phyloP scores from a whole-genome alignment of 1,140 invertebrate species.

The Charaxes varanes region DNA sequence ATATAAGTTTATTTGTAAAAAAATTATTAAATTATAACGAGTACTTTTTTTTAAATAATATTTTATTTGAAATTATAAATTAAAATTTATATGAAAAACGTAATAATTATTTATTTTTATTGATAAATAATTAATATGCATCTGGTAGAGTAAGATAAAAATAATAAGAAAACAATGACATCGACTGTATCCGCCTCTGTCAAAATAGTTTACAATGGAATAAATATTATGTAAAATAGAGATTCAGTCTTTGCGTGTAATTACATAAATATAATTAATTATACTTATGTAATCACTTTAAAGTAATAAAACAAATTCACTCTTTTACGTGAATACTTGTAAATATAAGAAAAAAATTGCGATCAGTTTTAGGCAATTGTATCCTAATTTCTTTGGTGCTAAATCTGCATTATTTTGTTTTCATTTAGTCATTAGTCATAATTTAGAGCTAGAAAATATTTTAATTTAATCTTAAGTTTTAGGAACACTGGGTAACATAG shows the following conservation, averaged over 20 bases:
- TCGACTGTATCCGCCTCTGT: constrained; percentile 26
- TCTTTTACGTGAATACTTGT: constrained; percentile 13
- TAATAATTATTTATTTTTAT: too few species aligned
- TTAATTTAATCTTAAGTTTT: constrained; percentile 25
- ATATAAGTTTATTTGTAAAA: too few species aligned
- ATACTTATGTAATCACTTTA: too few species aligned
- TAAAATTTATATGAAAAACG: too few species aligned
- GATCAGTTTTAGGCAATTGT: too few species aligned
- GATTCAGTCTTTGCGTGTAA: constrained; percentile 9
- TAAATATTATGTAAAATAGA: too few species aligned
- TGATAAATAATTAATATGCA: constrained; percentile 10
- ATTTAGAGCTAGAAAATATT: constrained; percentile 25
- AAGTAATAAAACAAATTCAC: too few species aligned
- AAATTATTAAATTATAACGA: too few species aligned
- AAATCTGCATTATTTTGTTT: constrained; percentile 42
- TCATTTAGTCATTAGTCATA: constrained; percentile 30
- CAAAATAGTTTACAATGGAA: too few species aligned
- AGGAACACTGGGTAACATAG: constrained; percentile 32
- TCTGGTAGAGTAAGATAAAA: constrained; percentile 13
- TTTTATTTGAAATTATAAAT: too few species aligned
- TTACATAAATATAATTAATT: too few species aligned
- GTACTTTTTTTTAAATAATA: too few species aligned
- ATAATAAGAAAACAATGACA: constrained; percentile 18
- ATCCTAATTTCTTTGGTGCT: constrained; percentile 61
- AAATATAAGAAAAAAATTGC: constrained; percentile 6